phyloP scores from a whole-genome alignment of 2,888 invertebrate genomes.

The Lasioglossum leucozonium region DNA sequence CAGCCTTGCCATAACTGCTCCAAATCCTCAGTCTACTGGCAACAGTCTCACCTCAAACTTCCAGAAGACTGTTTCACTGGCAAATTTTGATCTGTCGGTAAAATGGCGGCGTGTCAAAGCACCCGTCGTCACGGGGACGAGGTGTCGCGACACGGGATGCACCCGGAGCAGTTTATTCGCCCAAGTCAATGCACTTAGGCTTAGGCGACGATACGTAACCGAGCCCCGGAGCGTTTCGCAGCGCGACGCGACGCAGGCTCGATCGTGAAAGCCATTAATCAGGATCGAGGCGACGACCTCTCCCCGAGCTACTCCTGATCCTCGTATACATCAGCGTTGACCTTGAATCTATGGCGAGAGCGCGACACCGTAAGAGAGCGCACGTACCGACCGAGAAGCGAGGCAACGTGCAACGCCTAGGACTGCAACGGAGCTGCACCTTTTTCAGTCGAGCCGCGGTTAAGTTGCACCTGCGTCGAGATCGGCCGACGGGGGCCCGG shows the following conservation, averaged over 20 bases:
- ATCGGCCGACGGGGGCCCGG: neutral
- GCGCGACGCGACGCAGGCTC: conserved; percentile 50
- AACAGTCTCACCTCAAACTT: no score
- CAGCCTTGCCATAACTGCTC: no score
- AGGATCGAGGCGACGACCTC: conserved; percentile 70
- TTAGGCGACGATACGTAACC: conserved; percentile 51
- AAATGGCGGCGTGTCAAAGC: no score
- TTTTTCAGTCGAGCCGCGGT: conserved; percentile 16
- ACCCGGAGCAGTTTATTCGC: conserved; percentile 31
- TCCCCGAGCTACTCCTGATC: conserved; percentile 60
- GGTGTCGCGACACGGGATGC: conserved; percentile 19
- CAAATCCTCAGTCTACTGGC: no score
- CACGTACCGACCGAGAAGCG: conserved; percentile 24
- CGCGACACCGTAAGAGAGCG: conserved; percentile 60
- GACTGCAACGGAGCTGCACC: conserved; percentile 22
- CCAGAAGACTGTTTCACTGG: no score
- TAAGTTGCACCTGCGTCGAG: conserved; percentile 48
- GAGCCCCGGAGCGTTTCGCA: conserved; percentile 28
- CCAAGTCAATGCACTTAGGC: conserved; percentile 60
- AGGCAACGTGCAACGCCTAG: conserved; percentile 33
- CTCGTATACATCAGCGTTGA: conserved; percentile 58
- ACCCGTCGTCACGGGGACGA: no score
- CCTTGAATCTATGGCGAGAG: conserved; percentile 69
- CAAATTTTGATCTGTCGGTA: no score
- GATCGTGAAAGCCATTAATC: conserved; percentile 70